Evolutionary conservation across 2,113 vertebrate genomes (phyloP).

Genomic region (Charadrius vociferus): DNA sequence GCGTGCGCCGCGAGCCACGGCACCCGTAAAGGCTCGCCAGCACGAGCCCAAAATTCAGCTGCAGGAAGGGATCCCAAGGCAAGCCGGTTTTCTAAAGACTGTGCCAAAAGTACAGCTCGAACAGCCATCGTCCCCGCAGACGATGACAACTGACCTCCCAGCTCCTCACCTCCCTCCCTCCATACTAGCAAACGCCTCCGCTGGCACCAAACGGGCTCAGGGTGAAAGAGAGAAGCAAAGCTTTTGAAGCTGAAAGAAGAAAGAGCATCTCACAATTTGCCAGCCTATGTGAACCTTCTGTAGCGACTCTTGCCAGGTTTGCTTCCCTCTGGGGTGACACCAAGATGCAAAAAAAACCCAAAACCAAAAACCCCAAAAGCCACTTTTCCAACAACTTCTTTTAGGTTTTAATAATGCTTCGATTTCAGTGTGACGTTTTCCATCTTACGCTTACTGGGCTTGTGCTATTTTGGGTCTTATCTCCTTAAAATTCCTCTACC

Average conservation of each 20-base stretch:
- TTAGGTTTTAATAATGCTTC: not conserved
- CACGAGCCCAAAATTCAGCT: not conserved
- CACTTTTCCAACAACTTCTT: rapidly evolving
- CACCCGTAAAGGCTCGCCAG: not conserved
- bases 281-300: not conserved
- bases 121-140: no score
- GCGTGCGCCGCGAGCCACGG: rapidly evolving
- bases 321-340: not conserved
- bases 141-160: not conserved
- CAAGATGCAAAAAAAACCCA: not conserved
- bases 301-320: not conserved
- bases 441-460: not conserved
- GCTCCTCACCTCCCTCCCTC: not conserved
- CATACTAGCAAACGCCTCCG: not conserved
- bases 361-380: no score
- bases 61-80: not conserved
- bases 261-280: not conserved
- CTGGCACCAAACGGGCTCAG: rapidly evolving
- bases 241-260: not conserved
- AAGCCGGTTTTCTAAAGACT: not conserved
- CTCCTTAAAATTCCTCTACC: not conserved
- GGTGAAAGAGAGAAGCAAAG: not conserved
- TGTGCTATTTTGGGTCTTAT: not conserved
- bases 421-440: not conserved
- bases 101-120: not conserved